Evolutionary conservation across 1,140 invertebrate species (phyloP).

Genomic region (Tetramorium parvispinum): DNA sequence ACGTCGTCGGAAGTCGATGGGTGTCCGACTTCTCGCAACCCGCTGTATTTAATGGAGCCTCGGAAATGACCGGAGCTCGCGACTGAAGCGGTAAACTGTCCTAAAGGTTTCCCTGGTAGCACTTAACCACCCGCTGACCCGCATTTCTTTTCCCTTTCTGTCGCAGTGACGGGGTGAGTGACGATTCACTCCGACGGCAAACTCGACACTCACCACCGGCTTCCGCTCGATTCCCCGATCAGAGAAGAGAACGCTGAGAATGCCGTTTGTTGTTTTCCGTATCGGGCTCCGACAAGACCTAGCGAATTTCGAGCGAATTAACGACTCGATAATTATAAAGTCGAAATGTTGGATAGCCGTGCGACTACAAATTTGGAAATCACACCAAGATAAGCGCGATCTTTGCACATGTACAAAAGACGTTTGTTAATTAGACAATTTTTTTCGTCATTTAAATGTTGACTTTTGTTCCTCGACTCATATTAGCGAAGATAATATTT

Average conservation of each 20-base stretch:
- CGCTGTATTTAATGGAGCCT: slow-evolving; percentile 63
- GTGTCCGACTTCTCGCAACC: slow-evolving; percentile 33
- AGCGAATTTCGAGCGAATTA: neutral
- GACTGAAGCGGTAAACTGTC: slow-evolving; percentile 34
- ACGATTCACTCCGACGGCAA: neutral
- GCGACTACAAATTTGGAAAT: too few species aligned
- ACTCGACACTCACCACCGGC: too few species aligned
- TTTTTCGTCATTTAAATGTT: too few species aligned
- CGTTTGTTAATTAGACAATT: too few species aligned
- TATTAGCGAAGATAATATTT: neutral
- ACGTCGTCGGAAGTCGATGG: slow-evolving; percentile 40
- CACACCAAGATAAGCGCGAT: too few species aligned
- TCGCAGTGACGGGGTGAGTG: neutral
- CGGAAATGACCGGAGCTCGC: slow-evolving; percentile 54
- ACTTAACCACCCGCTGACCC: slow-evolving; percentile 78
- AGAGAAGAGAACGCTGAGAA: neutral
- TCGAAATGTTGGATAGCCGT: neutral
- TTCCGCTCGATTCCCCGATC: neutral
- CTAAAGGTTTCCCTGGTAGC: slow-evolving; percentile 80
- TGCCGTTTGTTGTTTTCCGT: neutral
- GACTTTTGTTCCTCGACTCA: neutral
- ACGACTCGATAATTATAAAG: neutral
- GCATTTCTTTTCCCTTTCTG: slow-evolving; percentile 49
- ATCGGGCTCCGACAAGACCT: neutral
- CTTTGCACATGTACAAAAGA: too few species aligned